Evolutionary conservation across 2,113 vertebrate species (phyloP), one percentile per base, ranked within the genome.

Genomic region (Megalops atlanticus): DNA sequence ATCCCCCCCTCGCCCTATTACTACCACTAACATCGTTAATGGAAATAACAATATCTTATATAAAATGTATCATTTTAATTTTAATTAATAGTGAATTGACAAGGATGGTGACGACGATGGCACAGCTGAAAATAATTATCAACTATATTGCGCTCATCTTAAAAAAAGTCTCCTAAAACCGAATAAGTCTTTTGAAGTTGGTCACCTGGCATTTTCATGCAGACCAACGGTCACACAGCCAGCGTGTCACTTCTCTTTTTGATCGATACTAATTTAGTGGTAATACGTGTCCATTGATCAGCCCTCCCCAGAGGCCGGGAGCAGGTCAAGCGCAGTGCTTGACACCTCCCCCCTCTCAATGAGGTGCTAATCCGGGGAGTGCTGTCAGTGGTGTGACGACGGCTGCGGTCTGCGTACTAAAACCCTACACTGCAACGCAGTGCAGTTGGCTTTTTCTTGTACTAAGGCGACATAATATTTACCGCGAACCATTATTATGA

Each of bases 251-350:
- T 83, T 84, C 70, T 85, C 85, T 72, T 73, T 75, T 43, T 69
- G 83, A 91, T 94, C 92, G 15, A 93, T 93, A 90, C 91, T 91
- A 89, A 93, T 93, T 93, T 90, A 85, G 88, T 86, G 91, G 87
- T 92, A 92, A 93, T 91, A 84, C 73, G 87, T 90, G 91, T 89
- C 86, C 80, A 94, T 93, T 91, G 93, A 94, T 93, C 85, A 79
- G 75, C 38, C 82, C 70, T 84, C 91, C 85, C 81, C 3, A 35
- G 83, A 87, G 89, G 85, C 21, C 70, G 74, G 82, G 83, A 40
- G 68, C 24, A 36, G 86, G 81, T 85, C 86, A 84, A 75, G 27
- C 72, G 11, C 79, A 39, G 16, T 43, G 78, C 58, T 79, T 81
- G 75, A 83, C 82, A 77, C 82, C 78, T 72, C 80, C 52, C 41